These are phyloP conservation scores for Piezodorus guildinii DNA, from an alignment of 1,140 invertebrate species.

Conservation along the genomic window DNA sequence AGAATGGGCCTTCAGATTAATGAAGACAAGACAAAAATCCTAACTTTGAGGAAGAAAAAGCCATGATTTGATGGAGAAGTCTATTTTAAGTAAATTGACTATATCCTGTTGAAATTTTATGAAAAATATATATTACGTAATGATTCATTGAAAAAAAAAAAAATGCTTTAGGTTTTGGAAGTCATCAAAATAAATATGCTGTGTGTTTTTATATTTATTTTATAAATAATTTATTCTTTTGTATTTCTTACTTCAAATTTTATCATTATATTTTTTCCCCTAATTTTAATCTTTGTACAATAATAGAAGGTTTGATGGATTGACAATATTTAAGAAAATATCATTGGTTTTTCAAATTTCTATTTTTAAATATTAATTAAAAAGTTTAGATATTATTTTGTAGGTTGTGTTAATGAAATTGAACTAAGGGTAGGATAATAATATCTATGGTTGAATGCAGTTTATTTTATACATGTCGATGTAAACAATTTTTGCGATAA, in stretches of 20 bases:
- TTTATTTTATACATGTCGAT: slow-evolving; percentile 13
- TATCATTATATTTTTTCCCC: background rate
- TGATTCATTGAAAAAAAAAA: background rate
- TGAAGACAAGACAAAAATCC: too few relatives aligned
- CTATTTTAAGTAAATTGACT: slow-evolving; percentile 10
- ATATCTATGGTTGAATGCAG: slow-evolving; percentile 5
- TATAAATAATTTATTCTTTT: slow-evolving; percentile 8
- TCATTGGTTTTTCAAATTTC: background rate
- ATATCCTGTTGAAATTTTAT: slow-evolving; percentile 6
- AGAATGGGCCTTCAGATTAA: too few relatives aligned
- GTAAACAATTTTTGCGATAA: slow-evolving; percentile 8
- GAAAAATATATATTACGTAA: background rate
- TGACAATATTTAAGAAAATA: slow-evolving; percentile 4
- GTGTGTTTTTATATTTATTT: slow-evolving; percentile 13
- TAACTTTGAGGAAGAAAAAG: too few relatives aligned
- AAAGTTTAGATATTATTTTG: slow-evolving; percentile 6
- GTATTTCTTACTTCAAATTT: background rate
- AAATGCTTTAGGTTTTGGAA: slow-evolving; percentile 9
- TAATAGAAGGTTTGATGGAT: background rate
- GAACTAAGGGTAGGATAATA: slow-evolving; percentile 4
- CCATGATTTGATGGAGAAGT: slow-evolving; percentile 2
- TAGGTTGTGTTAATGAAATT: slow-evolving; percentile 9
- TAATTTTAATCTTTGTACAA: slow-evolving; percentile 6
- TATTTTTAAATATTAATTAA: slow-evolving; percentile 15
- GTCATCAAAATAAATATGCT: background rate